A percentile compares a stretch with the other conserved stretches of the same genome.
These are phyloP conservation scores for Mirounga angustirostris DNA, from an alignment of 2,113 vertebrate species.

Conservation along the genomic window DNA sequence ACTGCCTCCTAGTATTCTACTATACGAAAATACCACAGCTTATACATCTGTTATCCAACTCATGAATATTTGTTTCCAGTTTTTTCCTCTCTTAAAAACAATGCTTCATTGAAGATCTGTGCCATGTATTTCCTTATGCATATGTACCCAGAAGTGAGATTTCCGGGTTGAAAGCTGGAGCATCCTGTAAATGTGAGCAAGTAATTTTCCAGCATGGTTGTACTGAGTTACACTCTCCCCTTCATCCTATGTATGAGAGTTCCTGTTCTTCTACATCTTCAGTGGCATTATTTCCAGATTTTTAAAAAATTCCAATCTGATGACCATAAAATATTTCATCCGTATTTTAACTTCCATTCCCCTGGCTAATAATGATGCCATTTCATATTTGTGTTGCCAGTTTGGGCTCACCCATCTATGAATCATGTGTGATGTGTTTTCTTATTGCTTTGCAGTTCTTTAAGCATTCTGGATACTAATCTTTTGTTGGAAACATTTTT, in stretches of 20 bases:
- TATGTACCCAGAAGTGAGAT: not conserved
- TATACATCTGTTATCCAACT: not conserved
- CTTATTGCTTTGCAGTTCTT: not conserved
- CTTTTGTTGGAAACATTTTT: not conserved
- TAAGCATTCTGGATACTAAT: not conserved
- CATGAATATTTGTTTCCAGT: not conserved
- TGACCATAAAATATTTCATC: not conserved
- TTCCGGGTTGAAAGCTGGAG: not conserved
- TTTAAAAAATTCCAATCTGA: not conserved
- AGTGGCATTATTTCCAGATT: not conserved
- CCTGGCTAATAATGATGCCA: not conserved
- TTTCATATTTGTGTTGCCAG: not conserved
- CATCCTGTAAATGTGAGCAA: not conserved
- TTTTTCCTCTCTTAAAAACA: slow-evolving; percentile 6
- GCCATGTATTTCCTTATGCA: not conserved
- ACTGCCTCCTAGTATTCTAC: not conserved
- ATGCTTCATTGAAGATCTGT: not conserved
- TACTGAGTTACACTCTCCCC: not conserved
- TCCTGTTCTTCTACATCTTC: not conserved
- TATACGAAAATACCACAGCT: not conserved
- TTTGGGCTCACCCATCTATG: not conserved
- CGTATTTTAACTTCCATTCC: not conserved
- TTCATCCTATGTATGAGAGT: not conserved
- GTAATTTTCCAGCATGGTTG: not conserved
- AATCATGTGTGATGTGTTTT: not conserved